These are phyloP conservation scores for Gryon sp. DNA, from an alignment of 1,140 invertebrate genomes.

Conservation along the genomic window DNA sequence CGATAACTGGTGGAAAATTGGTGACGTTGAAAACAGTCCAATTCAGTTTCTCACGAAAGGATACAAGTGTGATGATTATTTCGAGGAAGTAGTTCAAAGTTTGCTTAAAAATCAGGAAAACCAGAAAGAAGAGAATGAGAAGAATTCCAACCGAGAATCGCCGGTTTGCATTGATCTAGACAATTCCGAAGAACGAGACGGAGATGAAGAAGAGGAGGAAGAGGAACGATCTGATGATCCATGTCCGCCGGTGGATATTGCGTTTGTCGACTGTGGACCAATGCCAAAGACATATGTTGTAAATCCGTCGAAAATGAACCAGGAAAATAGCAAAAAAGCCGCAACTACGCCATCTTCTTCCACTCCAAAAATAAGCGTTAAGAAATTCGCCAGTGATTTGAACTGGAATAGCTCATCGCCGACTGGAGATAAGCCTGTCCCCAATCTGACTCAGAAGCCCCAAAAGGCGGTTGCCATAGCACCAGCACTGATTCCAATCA, in stretches of 20 bases:
- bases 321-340: not conserved
- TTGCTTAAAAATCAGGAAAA: constrained; percentile 7
- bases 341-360: not conserved
- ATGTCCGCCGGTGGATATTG: constrained; percentile 65
- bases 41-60: not conserved
- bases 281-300: constrained; percentile 7
- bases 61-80: constrained; percentile 21
- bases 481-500: constrained; percentile 18
- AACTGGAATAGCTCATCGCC: constrained; percentile 1
- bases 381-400: constrained; percentile 63
- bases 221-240: constrained; percentile 44
- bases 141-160: not conserved
- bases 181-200: not conserved
- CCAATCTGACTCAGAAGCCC: not conserved
- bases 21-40: not conserved
- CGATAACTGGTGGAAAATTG: constrained; percentile 68
- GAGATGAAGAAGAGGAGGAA: constrained; percentile 31
- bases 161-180: constrained; percentile 39
- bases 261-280: constrained; percentile 73
- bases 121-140: not conserved
- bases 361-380: constrained; percentile 62
- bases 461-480: not conserved
- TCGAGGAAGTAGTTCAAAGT: not conserved
- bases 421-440: not conserved
- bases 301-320: not conserved